phyloP scores from a whole-genome alignment of 2,797 vertebrate species.

The Dipus sagitta region DNA sequence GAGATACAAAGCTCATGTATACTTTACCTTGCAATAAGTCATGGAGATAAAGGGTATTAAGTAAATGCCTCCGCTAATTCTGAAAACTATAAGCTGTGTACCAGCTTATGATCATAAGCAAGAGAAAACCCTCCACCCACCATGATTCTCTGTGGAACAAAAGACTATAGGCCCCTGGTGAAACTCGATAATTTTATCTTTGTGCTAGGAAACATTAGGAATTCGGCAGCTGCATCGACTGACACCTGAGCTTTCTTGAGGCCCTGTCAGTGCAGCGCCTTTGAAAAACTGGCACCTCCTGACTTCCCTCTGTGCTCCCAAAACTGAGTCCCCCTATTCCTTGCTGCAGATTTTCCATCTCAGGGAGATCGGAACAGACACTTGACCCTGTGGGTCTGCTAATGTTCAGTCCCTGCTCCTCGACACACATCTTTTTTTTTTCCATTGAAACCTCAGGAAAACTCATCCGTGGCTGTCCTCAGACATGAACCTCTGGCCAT shows the following conservation, averaged over 20 bases:
- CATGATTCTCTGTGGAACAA: not conserved
- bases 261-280: not conserved
- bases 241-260: not conserved
- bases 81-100: not conserved
- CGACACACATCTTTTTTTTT: not conserved
- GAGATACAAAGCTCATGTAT: not conserved
- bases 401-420: slow-evolving; percentile 19
- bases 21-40: not conserved
- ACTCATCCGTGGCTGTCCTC: not conserved
- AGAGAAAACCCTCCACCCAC: not conserved
- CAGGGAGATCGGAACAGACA: not conserved
- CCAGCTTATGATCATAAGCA: not conserved
- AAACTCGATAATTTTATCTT: not conserved
- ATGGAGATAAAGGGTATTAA: slow-evolving; percentile 31
- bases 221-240: not conserved
- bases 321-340: not conserved
- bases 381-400: not conserved
- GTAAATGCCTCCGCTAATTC: not conserved
- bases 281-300: not conserved
- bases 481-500: not conserved
- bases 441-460: not conserved
- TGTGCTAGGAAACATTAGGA: not conserved
- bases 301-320: not conserved
- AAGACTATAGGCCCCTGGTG: not conserved
- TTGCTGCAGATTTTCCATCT: not conserved